Base-by-base conservation (phyloP, 2,113 vertebrate species). In the Machaerirhynchus nigripectus region DNA sequence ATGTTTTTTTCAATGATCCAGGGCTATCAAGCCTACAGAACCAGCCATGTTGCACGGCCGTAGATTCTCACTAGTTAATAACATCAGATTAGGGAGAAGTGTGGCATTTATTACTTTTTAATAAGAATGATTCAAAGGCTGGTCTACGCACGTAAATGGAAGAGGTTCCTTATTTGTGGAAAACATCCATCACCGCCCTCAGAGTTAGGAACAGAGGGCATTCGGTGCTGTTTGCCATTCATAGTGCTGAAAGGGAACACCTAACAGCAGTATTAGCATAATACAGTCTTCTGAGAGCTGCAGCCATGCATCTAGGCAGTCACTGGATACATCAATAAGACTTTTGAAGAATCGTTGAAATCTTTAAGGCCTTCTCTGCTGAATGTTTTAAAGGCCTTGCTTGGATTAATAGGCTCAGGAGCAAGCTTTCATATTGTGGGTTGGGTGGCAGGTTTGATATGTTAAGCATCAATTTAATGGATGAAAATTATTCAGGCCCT, bases 341-440 rank as follows among this genome's bases (percentile, higher is more conserved):
- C 85, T 92, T 93, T 63, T 96, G 90, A 93, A 80, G 80, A 77
- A 47, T 69, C 1, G 0, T 49, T 55, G 59, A 73, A 68, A 81
- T 87, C 64, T 69, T 93, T 57, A 73, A 65, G 73, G 55, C 31
- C n/a, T 82, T 84, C 89, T 69, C 55, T 84, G 40, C 21, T 33
- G 59, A 80, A 65, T 60, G 22, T 89, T 89, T 94, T 84, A 77
- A 68, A 52, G 56, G 69, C 47, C 33, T 80, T 73, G 24, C 40
- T 90, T 92, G 89, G 42, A 71, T 94, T 86, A 87, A 84, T 57
- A 70, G 17, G 49, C 85, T 95, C 52, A 75, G 85, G 74, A 90
- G 33, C 47, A 63, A 53, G 61, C 84, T 89, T 89, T 91, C 42
- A 42, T 90, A n/a, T 46, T 74, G 44, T 63, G 42, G 31, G 28